A percentile compares a stretch with the other conserved stretches of the same genome.
These are phyloP conservation scores for Drosophila meridionalis DNA, from an alignment of 2,888 invertebrate genomes.

Conservation along the genomic window DNA sequence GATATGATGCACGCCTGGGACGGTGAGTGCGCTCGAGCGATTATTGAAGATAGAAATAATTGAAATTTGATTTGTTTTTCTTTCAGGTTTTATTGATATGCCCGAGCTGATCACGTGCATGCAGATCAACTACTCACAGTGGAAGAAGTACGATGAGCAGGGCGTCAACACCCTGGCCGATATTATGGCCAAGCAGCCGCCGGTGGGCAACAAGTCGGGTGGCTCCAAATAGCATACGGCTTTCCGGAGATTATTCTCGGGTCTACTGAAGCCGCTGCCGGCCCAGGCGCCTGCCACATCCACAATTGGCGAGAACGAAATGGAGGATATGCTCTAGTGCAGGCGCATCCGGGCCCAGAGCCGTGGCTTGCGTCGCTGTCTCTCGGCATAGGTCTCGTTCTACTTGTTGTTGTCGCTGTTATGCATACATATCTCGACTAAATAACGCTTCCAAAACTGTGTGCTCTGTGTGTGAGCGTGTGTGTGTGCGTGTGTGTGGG, in stretches of 20 bases:
- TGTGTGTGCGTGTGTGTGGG: constrained; percentile 6
- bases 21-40: constrained; percentile 86
- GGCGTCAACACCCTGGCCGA: constrained; percentile 90
- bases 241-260: constrained; percentile 83
- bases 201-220: constrained; percentile 77
- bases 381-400: constrained; percentile 59
- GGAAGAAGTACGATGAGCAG: constrained; percentile 94
- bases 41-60: neutral
- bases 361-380: constrained; percentile 62
- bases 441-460: constrained; percentile 48
- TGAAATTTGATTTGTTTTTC: neutral
- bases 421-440: constrained; percentile 53
- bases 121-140: constrained; percentile 94
- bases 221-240: constrained; percentile 84
- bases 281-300: constrained; percentile 81
- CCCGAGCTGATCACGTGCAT: constrained; percentile 95
- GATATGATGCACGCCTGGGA: constrained; percentile 99
- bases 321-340: constrained; percentile 79
- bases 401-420: constrained; percentile 27
- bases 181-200: constrained; percentile 86
- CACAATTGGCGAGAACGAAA: constrained; percentile 79
- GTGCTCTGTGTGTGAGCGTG: constrained; percentile 4
- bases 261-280: constrained; percentile 82
- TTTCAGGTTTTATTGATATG: constrained; percentile 94
- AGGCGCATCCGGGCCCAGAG: constrained; percentile 59